These are phyloP conservation scores for Pristionchus pacificus DNA, from an alignment of 1,140 invertebrate species.

Conservation along the genomic window DNA sequence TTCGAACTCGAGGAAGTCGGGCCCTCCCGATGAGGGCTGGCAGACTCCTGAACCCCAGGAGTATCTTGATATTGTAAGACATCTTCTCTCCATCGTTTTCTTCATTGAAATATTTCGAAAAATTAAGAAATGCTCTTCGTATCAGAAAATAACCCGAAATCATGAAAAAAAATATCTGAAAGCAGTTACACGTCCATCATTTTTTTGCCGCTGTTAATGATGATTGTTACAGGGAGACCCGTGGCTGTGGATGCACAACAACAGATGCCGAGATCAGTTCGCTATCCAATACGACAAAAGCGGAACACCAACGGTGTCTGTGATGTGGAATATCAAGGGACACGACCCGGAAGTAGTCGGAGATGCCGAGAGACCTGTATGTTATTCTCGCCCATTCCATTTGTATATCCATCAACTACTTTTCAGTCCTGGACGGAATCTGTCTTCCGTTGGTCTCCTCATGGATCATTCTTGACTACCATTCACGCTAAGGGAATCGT, in stretches of 20 bases:
- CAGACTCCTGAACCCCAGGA: slow-evolving; percentile 78
- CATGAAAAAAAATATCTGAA: background rate
- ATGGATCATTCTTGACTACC: slow-evolving; percentile 90
- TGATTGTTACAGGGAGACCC: slow-evolving; percentile 71
- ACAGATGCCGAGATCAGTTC: slow-evolving; percentile 82
- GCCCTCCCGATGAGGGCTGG: slow-evolving; percentile 82
- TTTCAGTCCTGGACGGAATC: slow-evolving; percentile 84
- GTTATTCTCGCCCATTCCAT: slow-evolving; percentile 6
- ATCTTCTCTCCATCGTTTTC: slow-evolving; percentile 15
- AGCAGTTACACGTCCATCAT: background rate
- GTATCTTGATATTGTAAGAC: slow-evolving; percentile 69
- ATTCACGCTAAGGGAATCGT: slow-evolving; percentile 91
- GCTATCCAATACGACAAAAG: slow-evolving; percentile 69
- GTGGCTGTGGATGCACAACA: slow-evolving; percentile 82
- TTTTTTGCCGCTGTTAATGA: slow-evolving; percentile 5
- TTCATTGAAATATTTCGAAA: background rate
- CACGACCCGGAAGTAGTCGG: slow-evolving; percentile 37
- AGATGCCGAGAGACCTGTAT: slow-evolving; percentile 24
- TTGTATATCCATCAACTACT: background rate
- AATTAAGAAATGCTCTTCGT: background rate
- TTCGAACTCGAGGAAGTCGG: slow-evolving; percentile 87
- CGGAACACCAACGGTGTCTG: slow-evolving; percentile 27
- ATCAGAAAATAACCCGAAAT: background rate
- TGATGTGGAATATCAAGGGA: slow-evolving; percentile 39
- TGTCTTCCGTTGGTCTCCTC: slow-evolving; percentile 90